A percentile compares a stretch with the other conserved stretches of the same genome.
phyloP scores from a whole-genome alignment of 1,140 invertebrate genomes.

The Euschistus heros region DNA sequence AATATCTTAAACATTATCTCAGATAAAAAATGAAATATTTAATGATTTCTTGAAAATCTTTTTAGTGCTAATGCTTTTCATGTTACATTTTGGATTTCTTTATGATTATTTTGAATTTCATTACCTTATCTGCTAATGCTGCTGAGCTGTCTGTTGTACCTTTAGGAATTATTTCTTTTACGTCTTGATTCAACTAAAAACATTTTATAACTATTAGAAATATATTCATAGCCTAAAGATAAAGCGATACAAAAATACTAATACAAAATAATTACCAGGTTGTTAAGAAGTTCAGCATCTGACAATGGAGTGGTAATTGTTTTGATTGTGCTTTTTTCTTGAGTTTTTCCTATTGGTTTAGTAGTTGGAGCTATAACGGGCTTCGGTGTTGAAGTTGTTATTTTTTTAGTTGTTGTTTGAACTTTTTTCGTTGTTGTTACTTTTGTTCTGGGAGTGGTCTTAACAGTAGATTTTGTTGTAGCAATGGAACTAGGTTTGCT shows the following conservation, averaged over 20 bases:
- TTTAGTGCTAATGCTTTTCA: too few relatives aligned
- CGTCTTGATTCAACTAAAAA: slow-evolving; percentile 10
- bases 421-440: slow-evolving; percentile 16
- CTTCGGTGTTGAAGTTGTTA: background rate
- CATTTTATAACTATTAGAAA: background rate
- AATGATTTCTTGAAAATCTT: too few relatives aligned
- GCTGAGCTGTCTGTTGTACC: background rate
- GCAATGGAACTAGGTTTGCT: slow-evolving; percentile 13
- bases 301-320: slow-evolving; percentile 11
- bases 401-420: background rate
- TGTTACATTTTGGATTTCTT: too few relatives aligned
- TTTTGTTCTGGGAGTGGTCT: slow-evolving; percentile 11
- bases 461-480: background rate
- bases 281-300: slow-evolving; percentile 28
- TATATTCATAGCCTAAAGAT: background rate
- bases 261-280: slow-evolving; percentile 23
- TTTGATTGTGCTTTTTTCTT: background rate
- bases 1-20: too few relatives aligned
- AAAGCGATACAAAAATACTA: slow-evolving; percentile 4
- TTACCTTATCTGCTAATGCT: slow-evolving; percentile 2
- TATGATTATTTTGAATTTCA: background rate
- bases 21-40: too few relatives aligned
- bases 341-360: background rate
- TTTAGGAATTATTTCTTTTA: background rate
- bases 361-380: background rate